A percentile compares a stretch with the other conserved stretches of the same genome.
These are phyloP conservation scores for Diorhabda sublineata DNA, from an alignment of 1,140 invertebrate species.

Conservation along the genomic window DNA sequence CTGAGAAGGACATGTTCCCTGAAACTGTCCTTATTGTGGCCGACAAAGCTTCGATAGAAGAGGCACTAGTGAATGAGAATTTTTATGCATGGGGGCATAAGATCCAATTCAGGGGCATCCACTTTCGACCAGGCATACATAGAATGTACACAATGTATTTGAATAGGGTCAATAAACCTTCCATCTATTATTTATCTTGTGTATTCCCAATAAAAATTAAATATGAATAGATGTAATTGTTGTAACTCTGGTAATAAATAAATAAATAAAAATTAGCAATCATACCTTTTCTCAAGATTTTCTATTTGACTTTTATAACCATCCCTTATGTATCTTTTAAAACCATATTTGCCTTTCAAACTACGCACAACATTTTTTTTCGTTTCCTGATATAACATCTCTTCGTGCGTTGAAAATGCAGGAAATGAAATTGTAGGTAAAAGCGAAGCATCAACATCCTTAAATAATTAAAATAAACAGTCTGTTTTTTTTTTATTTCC, in stretches of 20 bases:
- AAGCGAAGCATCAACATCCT: slow-evolving; percentile 86
- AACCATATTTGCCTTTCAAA: slow-evolving; percentile 86
- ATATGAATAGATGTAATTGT: too few relatives aligned
- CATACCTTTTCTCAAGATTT: slow-evolving; percentile 70
- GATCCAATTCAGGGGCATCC: too few relatives aligned
- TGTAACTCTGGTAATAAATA: too few relatives aligned
- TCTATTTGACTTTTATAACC: slow-evolving; percentile 90
- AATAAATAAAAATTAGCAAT: slow-evolving; percentile 38
- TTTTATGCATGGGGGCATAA: too few relatives aligned
- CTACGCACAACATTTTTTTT: slow-evolving; percentile 82
- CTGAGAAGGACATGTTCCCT: too few relatives aligned
- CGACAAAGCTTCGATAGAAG: too few relatives aligned
- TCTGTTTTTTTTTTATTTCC: neutral
- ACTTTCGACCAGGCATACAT: too few relatives aligned
- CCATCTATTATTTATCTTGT: neutral
- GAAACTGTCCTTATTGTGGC: too few relatives aligned
- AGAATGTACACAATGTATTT: too few relatives aligned
- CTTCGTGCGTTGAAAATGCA: slow-evolving; percentile 96
- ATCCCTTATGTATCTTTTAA: slow-evolving; percentile 93
- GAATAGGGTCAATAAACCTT: too few relatives aligned
- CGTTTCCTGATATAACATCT: slow-evolving; percentile 78
- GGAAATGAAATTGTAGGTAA: slow-evolving; percentile 94
- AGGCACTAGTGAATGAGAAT: too few relatives aligned
- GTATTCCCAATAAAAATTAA: too few relatives aligned
- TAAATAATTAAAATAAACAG: slow-evolving; percentile 27